phyloP scores from a whole-genome alignment of 2,113 vertebrate genomes.

The Scomber japonicus region DNA sequence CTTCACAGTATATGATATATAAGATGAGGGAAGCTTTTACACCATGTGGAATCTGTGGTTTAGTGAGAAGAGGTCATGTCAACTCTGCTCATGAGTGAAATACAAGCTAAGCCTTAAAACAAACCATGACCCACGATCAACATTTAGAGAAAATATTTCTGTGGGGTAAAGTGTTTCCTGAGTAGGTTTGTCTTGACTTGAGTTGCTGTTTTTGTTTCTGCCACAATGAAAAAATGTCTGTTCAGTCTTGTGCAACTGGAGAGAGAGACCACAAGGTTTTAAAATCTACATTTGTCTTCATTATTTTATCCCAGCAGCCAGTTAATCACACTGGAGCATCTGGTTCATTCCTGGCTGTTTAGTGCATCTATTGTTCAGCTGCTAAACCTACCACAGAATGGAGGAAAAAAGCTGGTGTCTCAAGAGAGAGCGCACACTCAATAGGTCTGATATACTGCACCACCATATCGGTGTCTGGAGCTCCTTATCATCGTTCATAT shows the following conservation, averaged over 20 bases:
- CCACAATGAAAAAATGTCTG: neutral
- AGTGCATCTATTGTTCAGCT: slow-evolving; percentile 46
- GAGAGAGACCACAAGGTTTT: neutral
- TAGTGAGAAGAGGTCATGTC: slow-evolving; percentile 25
- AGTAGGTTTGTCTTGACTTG: slow-evolving; percentile 10
- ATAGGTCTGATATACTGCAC: slow-evolving; percentile 32
- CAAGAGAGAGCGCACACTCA: slow-evolving; percentile 42
- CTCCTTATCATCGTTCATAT: slow-evolving; percentile 58
- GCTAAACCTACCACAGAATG: slow-evolving; percentile 47
- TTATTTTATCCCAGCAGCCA: slow-evolving; percentile 27
- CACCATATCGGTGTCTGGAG: slow-evolving; percentile 29
- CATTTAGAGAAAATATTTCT: slow-evolving; percentile 31
- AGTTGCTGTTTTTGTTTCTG: slow-evolving; percentile 18
- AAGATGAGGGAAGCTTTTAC: neutral
- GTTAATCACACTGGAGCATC: slow-evolving; percentile 49
- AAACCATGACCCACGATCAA: slow-evolving; percentile 33
- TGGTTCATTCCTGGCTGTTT: slow-evolving; percentile 39
- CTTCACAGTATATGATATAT: slow-evolving; percentile 1
- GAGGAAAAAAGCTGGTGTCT: slow-evolving; percentile 33
- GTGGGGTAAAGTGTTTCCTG: neutral
- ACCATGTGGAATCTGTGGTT: neutral
- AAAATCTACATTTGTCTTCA: slow-evolving; percentile 18
- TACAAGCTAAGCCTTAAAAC: slow-evolving; percentile 14
- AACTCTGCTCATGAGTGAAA: neutral
- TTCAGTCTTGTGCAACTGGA: neutral